Conservation (phyloP, 2,113 vertebrate genomes). For the Tursiops truncatus region DNA sequence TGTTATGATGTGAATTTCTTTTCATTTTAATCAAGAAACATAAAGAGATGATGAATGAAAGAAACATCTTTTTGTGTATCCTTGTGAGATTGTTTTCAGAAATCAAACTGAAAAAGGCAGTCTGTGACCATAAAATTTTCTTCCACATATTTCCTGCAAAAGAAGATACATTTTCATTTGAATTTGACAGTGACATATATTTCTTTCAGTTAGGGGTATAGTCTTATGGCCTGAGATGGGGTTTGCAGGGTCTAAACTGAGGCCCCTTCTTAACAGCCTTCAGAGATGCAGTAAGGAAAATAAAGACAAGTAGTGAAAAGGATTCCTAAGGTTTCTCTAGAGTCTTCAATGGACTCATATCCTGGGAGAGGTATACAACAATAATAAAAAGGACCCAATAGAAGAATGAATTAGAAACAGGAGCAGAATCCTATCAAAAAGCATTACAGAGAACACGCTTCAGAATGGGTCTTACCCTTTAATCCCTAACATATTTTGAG, state of each 20-base stretch:
- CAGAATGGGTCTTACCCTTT: neutral
- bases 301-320: neutral
- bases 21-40: conserved; percentile 42
- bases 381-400: neutral
- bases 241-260: neutral
- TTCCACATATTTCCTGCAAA: neutral
- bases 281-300: neutral
- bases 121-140: conserved; percentile 16
- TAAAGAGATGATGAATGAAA: neutral
- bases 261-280: neutral
- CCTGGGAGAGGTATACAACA: neutral
- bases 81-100: neutral
- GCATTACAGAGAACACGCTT: neutral
- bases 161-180: conserved; percentile 32
- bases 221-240: neutral
- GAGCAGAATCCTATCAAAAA: neutral
- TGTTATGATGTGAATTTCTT: neutral
- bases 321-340: neutral
- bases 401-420: neutral
- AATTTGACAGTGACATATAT: neutral
- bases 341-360: neutral
- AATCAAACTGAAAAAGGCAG: neutral
- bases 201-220: neutral
- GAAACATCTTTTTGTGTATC: neutral
- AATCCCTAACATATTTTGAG: neutral